These are phyloP conservation scores for Xiphorhynchus erythropygius DNA, from an alignment of 2,797 vertebrate genomes.

Conservation along the genomic window DNA sequence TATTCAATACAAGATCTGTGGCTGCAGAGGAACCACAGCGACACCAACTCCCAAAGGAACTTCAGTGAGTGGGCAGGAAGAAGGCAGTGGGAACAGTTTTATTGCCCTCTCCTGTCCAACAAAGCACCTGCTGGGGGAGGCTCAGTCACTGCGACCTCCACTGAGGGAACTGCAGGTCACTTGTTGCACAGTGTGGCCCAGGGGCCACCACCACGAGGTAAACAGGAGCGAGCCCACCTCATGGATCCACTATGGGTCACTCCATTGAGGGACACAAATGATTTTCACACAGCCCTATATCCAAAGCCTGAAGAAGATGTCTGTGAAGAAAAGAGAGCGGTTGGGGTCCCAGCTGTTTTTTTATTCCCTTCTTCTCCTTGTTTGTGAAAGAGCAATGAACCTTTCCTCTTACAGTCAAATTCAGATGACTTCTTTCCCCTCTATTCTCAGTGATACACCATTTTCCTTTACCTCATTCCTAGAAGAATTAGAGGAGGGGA, in stretches of 20 bases:
- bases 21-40: background rate
- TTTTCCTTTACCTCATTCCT: background rate
- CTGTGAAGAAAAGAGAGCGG: background rate
- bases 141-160: background rate
- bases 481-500: background rate
- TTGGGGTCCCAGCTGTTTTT: background rate
- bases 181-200: background rate
- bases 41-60: background rate
- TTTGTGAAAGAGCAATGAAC: background rate
- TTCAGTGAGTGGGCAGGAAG: background rate
- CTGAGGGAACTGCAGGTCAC: background rate
- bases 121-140: background rate
- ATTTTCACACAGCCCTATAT: background rate
- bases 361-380: background rate
- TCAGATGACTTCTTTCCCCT: background rate
- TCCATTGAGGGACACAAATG: background rate
- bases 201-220: background rate
- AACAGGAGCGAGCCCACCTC: background rate
- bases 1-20: background rate
- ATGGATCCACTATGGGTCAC: background rate
- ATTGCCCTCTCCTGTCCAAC: constrained; percentile 2
- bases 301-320: background rate
- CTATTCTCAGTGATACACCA: fast-evolving
- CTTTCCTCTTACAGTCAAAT: background rate
- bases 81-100: background rate